These are phyloP conservation scores for Nomada ferruginata DNA, from an alignment of 2,888 invertebrate genomes.

Conservation along the genomic window DNA sequence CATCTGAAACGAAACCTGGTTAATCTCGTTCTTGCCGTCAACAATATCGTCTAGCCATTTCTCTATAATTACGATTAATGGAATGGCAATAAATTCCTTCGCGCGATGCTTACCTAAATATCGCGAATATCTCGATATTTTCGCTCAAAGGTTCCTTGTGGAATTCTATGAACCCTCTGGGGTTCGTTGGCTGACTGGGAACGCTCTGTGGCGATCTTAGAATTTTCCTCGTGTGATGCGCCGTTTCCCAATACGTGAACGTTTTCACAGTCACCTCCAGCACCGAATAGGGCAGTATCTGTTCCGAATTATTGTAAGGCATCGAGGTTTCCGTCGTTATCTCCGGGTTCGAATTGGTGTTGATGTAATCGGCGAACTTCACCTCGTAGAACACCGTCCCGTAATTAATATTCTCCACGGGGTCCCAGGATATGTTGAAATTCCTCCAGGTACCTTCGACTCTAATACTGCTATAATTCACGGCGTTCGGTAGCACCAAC, in stretches of 20 bases:
- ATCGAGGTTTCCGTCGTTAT: slow-evolving; percentile 79
- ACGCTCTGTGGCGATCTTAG: slow-evolving; percentile 92
- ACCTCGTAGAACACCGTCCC: slow-evolving; percentile 94
- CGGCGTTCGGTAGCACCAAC: slow-evolving; percentile 90
- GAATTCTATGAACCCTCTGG: slow-evolving; percentile 90
- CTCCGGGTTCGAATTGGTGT: slow-evolving; percentile 86
- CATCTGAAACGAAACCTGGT: slow-evolving; percentile 89
- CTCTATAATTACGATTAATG: no score
- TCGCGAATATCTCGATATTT: slow-evolving; percentile 75
- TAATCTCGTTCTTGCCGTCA: no score
- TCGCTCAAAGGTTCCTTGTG: slow-evolving; percentile 81
- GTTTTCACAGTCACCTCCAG: slow-evolving; percentile 91
- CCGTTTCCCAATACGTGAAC: slow-evolving; percentile 93
- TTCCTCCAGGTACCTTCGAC: slow-evolving; percentile 91
- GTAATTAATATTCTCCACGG: slow-evolving; percentile 90
- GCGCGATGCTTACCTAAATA: slow-evolving; percentile 74
- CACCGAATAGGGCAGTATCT: slow-evolving; percentile 89
- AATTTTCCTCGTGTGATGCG: slow-evolving; percentile 87
- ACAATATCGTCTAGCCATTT: no score
- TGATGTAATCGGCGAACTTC: slow-evolving; percentile 87
- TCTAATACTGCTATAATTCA: slow-evolving; percentile 88
- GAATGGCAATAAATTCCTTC: background rate
- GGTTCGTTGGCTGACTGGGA: slow-evolving; percentile 90
- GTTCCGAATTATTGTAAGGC: slow-evolving; percentile 83
- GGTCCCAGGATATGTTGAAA: slow-evolving; percentile 94